Conservation (phyloP, 2,888 invertebrate genomes). For the Cheilosia scutellata region DNA sequence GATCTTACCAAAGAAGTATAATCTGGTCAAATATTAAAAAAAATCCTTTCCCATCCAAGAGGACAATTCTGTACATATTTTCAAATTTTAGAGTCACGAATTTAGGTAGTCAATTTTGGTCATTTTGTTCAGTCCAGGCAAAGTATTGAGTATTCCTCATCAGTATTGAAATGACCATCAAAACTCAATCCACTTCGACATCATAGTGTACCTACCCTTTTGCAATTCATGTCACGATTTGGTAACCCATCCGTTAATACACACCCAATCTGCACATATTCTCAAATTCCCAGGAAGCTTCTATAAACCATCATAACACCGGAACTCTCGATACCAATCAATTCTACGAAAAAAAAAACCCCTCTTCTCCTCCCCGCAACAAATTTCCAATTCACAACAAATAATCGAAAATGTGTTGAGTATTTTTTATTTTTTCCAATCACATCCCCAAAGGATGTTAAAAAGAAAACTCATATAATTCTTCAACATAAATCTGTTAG, state of each 20-base stretch:
- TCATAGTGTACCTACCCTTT: background rate
- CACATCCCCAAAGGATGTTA: slow-evolving; percentile 36
- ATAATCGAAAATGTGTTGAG: slow-evolving; percentile 33
- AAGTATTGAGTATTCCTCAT: too few relatives aligned
- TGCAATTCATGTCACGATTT: background rate
- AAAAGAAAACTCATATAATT: background rate
- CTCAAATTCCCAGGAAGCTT: slow-evolving; percentile 7
- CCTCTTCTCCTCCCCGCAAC: background rate
- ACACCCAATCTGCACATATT: background rate
- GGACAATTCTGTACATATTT: too few relatives aligned
- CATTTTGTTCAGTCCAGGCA: too few relatives aligned
- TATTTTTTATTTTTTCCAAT: slow-evolving; percentile 7
- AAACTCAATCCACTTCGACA: too few relatives aligned
- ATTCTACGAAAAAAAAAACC: slow-evolving; percentile 8
- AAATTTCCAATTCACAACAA: slow-evolving; percentile 47
- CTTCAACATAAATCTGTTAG: slow-evolving; percentile 28
- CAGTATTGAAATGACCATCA: too few relatives aligned
- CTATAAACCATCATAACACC: slow-evolving; percentile 10
- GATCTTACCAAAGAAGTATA: too few relatives aligned
- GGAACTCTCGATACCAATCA: slow-evolving; percentile 46
- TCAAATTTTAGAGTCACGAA: too few relatives aligned
- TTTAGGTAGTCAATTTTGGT: too few relatives aligned
- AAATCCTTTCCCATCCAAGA: too few relatives aligned
- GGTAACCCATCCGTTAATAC: background rate
- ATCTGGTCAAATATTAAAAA: too few relatives aligned